Percentiles rank a stretch among this genome's conserved stretches.
phyloP scores from a whole-genome alignment of 2,888 invertebrate genomes.

The Nowickia ferox region DNA sequence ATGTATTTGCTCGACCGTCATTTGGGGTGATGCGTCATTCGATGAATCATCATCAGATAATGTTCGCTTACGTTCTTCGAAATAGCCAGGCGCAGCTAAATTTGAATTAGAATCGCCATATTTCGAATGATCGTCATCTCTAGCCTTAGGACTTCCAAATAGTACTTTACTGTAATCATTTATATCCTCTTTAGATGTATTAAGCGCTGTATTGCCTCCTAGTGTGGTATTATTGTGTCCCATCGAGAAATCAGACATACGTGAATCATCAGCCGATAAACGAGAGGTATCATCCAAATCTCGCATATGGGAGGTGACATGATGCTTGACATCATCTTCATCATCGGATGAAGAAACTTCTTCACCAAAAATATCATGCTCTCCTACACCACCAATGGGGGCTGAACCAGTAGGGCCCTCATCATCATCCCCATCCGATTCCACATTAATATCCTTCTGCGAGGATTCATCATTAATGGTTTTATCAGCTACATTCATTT shows the following conservation, averaged over 20 bases:
- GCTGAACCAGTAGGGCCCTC: constrained; percentile 75
- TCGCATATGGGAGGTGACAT: constrained; percentile 83
- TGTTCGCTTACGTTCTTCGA: constrained; percentile 79
- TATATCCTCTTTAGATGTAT: constrained; percentile 76
- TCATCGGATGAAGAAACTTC: constrained; percentile 94
- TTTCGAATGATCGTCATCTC: constrained; percentile 71
- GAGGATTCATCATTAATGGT: constrained; percentile 75
- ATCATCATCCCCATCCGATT: constrained; percentile 80
- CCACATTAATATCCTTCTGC: constrained; percentile 80
- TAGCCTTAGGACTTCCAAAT: constrained; percentile 78
- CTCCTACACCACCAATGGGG: constrained; percentile 84
- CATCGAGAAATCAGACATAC: constrained; percentile 88
- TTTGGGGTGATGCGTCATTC: constrained; percentile 77
- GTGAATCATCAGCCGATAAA: constrained; percentile 89
- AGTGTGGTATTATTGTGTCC: constrained; percentile 82
- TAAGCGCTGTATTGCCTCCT: constrained; percentile 65
- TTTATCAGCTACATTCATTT: constrained; percentile 76
- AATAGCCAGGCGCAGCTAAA: constrained; percentile 79
- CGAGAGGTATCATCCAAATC: constrained; percentile 92
- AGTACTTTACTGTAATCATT: constrained; percentile 82
- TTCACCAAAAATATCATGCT: constrained; percentile 96
- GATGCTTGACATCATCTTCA: constrained; percentile 88
- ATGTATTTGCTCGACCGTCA: constrained; percentile 85
- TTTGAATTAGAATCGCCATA: constrained; percentile 80
- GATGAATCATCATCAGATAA: constrained; percentile 80